Base-by-base conservation (phyloP, 2,113 vertebrate genomes). In the Ellobius talpinus region DNA sequence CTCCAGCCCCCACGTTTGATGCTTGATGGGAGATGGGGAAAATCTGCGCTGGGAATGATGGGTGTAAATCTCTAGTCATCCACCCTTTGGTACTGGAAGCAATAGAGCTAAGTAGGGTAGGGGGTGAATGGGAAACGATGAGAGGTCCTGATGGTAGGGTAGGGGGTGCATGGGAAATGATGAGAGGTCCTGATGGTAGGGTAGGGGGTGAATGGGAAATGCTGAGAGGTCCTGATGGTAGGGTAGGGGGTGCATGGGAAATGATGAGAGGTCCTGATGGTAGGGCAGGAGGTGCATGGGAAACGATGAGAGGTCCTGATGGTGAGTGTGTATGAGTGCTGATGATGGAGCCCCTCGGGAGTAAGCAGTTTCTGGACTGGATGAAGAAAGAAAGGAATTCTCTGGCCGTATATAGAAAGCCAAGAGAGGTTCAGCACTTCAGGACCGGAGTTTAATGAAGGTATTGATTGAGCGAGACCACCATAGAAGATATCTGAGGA, bases 401-500 rank as follows among this genome's bases (percentile, higher is more conserved):
- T 63, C 14, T 5, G 36, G 8, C 36, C 19, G 1, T 55, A 9
- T 70, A 0, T 0, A 58, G 72, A 55, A 50, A 85, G 31, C 39
- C n/a, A 39, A 23, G 39, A 63, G 11, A n/a, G n/a, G 3, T 50
- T 55, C 4, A n/a, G 58, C 2, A 42, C 65, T 66, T 9, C n/a
- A 2, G 31, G 72, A 33, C 58, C 39, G 89, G 77, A 55, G 33
- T 1, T 0, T 50, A 36, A 74, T 26, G 1, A 73, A 89, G 33
- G 39, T 36, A 17, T 7, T 50, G 1, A 4, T 88, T 97, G 93
- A 66, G 96, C 96, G 87, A 76, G 47, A 89, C 81, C 47, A 31
- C 79, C 95, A 91, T 91, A 63, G 93, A 45, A n/a, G 23, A 85
- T 87, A 33, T 91, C 55, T 55, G 84, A 39, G 65, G 36, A 11